Evolutionary conservation across 1,140 invertebrate genomes (phyloP).

Genomic region (Tetramorium simillimum): DNA sequence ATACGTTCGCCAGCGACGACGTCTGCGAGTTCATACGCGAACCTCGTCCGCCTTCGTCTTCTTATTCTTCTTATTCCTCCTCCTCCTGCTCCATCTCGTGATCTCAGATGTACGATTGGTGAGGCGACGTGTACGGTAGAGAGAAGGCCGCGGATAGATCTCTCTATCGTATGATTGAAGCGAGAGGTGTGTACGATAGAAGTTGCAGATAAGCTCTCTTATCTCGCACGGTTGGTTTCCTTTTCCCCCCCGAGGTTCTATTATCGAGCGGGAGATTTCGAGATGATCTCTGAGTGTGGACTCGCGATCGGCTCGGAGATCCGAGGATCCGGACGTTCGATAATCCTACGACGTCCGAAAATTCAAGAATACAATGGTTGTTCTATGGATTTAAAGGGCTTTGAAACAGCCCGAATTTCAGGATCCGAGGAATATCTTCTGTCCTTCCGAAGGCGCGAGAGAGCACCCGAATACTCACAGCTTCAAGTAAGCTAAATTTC

Average conservation of each 20-base stretch:
- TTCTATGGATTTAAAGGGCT: neutral
- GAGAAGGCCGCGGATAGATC: slow-evolving; percentile 43
- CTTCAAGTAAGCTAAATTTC: neutral
- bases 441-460: neutral
- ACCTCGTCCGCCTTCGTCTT: slow-evolving; percentile 20
- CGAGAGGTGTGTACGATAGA: slow-evolving; percentile 14
- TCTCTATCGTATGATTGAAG: slow-evolving; percentile 52
- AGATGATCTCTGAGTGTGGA: slow-evolving; percentile 32
- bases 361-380: neutral
- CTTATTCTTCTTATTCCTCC: slow-evolving; percentile 26
- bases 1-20: slow-evolving; percentile 60
- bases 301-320: slow-evolving; percentile 17
- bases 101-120: slow-evolving; percentile 38
- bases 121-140: slow-evolving; percentile 2
- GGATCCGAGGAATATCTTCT: neutral
- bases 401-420: neutral
- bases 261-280: slow-evolving; percentile 28
- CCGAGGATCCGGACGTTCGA: neutral
- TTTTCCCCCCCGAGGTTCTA: slow-evolving; percentile 16
- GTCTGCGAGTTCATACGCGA: slow-evolving; percentile 41
- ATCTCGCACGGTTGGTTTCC: slow-evolving; percentile 38
- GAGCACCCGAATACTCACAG: neutral
- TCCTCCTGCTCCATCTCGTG: neutral
- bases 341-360: neutral
- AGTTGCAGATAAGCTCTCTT: slow-evolving; percentile 22